A percentile compares a stretch with the other conserved stretches of the same genome.
Evolutionary conservation across 53 echinoderm and acorn worm species (phyloP).

Genomic region (Paracentrotus lividus): DNA sequence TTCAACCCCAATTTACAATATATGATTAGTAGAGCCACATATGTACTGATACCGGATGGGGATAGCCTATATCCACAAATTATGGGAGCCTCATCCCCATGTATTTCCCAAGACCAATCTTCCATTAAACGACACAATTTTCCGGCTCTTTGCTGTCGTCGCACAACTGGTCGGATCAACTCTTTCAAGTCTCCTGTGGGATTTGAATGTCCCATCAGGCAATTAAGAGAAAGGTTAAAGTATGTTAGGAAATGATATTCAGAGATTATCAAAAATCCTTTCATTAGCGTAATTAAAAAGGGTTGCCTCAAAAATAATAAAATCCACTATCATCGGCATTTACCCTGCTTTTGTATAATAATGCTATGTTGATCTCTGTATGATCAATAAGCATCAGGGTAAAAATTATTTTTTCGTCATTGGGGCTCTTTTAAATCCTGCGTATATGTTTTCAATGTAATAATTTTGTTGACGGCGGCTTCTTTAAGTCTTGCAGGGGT

Average conservation of each 20-base stretch:
- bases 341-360: too few relatives aligned
- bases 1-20: not conserved
- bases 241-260: not conserved
- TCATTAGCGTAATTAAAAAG: conserved; percentile 47
- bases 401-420: too few relatives aligned
- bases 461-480: too few relatives aligned
- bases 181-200: conserved; percentile 34
- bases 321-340: not conserved
- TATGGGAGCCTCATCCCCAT: conserved; percentile 13
- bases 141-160: not conserved
- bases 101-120: conserved; percentile 24
- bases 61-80: not conserved
- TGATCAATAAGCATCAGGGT: too few relatives aligned
- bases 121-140: conserved; percentile 28
- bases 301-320: conserved; percentile 18
- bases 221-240: conserved; percentile 32
- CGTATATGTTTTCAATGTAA: too few relatives aligned
- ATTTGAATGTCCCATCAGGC: not conserved
- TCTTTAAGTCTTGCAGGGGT: too few relatives aligned
- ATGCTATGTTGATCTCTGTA: too few relatives aligned
- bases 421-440: too few relatives aligned
- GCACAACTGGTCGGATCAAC: conserved; percentile 13
- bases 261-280: not conserved
- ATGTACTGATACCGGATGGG: not conserved
- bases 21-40: not conserved